These are phyloP conservation scores for Sebastes nivosus DNA, from an alignment of 2,797 vertebrate species.

Conservation along the genomic window DNA sequence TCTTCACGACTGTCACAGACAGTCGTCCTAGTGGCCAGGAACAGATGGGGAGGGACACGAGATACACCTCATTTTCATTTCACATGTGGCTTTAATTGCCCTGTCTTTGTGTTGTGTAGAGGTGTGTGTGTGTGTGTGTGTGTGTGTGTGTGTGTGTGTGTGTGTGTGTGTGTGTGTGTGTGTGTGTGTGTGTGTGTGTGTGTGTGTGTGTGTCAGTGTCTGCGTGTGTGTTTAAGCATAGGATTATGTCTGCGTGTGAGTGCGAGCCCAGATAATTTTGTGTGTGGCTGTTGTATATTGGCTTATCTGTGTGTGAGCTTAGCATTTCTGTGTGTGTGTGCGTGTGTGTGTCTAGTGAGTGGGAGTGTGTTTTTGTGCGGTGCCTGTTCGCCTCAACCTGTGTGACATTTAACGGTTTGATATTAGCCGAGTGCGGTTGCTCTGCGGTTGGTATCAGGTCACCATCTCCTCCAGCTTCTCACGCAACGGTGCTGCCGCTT, in stretches of 20 bases:
- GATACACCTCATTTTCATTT: conserved; percentile 56
- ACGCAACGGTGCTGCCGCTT: conserved; percentile 39
- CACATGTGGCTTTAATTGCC: conserved; percentile 55
- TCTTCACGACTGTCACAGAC: conserved; percentile 2
- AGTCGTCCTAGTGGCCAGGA: conserved; percentile 38
- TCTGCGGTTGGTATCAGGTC: conserved; percentile 45
- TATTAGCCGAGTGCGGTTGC: conserved; percentile 12
- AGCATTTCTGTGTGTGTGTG: not conserved
- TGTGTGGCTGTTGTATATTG: conserved; percentile 19
- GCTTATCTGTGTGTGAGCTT: conserved; percentile 20
- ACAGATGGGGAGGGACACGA: conserved; percentile 66
- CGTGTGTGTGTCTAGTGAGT: not conserved
- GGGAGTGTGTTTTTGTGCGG: conserved; percentile 42
- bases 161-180: conserved; percentile 23
- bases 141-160: conserved; percentile 4
- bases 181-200: not conserved
- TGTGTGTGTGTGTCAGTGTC: not conserved
- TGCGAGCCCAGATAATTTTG: conserved; percentile 20
- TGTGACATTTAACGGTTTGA: conserved; percentile 67
- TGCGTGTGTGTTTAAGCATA: conserved; percentile 22
- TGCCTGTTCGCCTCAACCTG: conserved; percentile 23
- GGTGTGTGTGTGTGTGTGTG: conserved; percentile 15
- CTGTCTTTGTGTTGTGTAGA: conserved; percentile 46
- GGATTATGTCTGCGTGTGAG: conserved; percentile 24
- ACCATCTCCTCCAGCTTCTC: conserved; percentile 45